A percentile compares a stretch with the other conserved stretches of the same genome.
These are phyloP conservation scores for Entelurus aequoreus DNA, from an alignment of 2,113 vertebrate genomes.

Conservation along the genomic window DNA sequence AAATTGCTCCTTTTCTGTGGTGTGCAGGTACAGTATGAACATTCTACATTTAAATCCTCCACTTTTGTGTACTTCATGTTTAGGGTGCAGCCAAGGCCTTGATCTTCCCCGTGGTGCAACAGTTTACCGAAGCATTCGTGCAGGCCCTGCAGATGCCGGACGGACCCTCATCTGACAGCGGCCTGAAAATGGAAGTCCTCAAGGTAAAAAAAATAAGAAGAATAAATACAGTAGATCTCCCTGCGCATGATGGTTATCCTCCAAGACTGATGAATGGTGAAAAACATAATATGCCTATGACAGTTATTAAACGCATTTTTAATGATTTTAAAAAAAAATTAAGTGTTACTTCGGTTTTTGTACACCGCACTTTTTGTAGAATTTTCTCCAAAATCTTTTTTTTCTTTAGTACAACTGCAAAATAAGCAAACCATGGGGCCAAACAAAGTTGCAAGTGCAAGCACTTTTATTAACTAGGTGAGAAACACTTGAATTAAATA, in stretches of 20 bases:
- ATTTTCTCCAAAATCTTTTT: too few relatives aligned
- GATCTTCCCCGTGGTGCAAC: slow-evolving; percentile 95
- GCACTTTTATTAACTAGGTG: too few relatives aligned
- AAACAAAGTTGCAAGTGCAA: too few relatives aligned
- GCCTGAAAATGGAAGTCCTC: slow-evolving; percentile 96
- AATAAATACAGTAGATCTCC: not conserved
- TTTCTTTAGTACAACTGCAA: too few relatives aligned
- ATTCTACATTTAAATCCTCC: not conserved
- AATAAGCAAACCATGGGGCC: too few relatives aligned
- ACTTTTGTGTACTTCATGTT: not conserved
- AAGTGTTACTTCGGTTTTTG: too few relatives aligned
- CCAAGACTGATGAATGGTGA: not conserved
- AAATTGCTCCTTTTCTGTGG: too few relatives aligned
- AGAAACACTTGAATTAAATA: too few relatives aligned
- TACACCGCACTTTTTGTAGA: too few relatives aligned
- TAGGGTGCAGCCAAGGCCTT: slow-evolving; percentile 93
- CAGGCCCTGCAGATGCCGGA: slow-evolving; percentile 95
- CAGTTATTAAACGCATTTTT: not conserved
- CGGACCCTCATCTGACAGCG: slow-evolving; percentile 89
- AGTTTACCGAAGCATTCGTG: slow-evolving; percentile 95
- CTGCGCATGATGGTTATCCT: too few relatives aligned
- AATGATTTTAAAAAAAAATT: too few relatives aligned
- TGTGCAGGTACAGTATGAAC: not conserved
- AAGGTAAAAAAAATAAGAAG: slow-evolving; percentile 72
- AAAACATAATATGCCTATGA: not conserved